Evolutionary conservation across 1,140 invertebrate species (phyloP).

Genomic region (Pseudomyrmex concolor): DNA sequence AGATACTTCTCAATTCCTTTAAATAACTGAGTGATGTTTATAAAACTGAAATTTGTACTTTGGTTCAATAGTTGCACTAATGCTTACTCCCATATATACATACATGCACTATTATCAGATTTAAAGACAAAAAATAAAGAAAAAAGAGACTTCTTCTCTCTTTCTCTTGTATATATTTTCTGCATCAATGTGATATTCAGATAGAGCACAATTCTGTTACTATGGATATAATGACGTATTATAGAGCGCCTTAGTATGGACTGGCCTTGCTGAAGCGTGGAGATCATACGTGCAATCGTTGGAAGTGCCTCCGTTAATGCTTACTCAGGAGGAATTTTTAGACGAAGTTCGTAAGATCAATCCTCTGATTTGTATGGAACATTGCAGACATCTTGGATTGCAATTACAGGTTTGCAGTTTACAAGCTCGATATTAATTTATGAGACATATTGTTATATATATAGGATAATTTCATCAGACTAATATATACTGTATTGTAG

Average conservation of each 20-base stretch:
- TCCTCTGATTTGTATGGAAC: conserved; percentile 81
- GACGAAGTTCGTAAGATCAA: conserved; percentile 82
- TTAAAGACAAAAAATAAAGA: conserved; percentile 56
- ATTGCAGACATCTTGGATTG: conserved; percentile 81
- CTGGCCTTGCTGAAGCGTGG: conserved; percentile 82
- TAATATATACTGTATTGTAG: conserved; percentile 62
- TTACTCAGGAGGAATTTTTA: conserved; percentile 80
- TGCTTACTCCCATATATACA: conserved; percentile 76
- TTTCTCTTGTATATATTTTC: conserved; percentile 74
- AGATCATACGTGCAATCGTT: conserved; percentile 79
- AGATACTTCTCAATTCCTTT: conserved; percentile 84
- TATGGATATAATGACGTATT: conserved; percentile 68
- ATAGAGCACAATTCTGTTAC: conserved; percentile 43
- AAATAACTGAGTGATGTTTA: conserved; percentile 78
- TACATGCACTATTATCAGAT: conserved; percentile 72
- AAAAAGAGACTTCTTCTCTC: conserved; percentile 28
- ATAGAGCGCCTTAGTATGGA: conserved; percentile 82
- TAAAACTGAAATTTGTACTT: conserved; percentile 67
- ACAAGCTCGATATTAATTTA: not conserved
- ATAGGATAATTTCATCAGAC: not conserved
- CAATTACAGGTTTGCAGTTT: conserved; percentile 79
- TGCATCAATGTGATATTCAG: conserved; percentile 69
- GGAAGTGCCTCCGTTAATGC: conserved; percentile 81
- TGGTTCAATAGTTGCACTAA: conserved; percentile 73
- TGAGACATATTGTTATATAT: not conserved